Evolutionary conservation across 2,113 vertebrate species (phyloP).

Genomic region (Alexandromys fortis): DNA sequence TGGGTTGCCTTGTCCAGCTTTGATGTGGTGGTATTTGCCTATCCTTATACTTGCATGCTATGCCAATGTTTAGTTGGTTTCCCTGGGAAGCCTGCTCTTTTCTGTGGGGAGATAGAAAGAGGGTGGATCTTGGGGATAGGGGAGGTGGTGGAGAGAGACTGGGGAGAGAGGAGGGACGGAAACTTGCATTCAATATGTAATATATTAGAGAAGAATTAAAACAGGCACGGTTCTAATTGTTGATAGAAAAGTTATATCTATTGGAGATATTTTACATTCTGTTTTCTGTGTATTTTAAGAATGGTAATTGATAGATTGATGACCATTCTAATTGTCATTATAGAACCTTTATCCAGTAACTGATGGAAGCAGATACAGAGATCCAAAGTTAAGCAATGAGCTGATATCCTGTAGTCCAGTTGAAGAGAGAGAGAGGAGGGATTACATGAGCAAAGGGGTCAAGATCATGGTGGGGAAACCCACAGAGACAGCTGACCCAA

Average conservation of each 20-base stretch:
- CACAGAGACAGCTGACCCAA: no score
- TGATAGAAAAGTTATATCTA: background rate
- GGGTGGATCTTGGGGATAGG: background rate
- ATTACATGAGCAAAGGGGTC: no score
- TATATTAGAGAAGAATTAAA: background rate
- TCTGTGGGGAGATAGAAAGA: background rate
- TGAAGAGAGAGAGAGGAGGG: no score
- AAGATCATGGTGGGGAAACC: no score
- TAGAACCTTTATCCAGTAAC: no score
- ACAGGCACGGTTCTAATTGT: background rate
- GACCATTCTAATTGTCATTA: no score
- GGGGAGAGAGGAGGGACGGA: background rate
- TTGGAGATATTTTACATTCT: constrained; percentile 24
- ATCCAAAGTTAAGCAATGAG: no score
- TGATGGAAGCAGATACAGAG: no score
- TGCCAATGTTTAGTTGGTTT: background rate
- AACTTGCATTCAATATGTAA: background rate
- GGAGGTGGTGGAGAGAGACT: background rate
- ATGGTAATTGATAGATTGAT: no score
- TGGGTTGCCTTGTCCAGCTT: background rate
- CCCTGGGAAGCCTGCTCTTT: background rate
- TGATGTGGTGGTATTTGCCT: background rate
- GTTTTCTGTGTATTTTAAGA: background rate
- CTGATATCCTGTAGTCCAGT: no score
- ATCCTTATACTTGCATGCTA: background rate